Base-by-base conservation (phyloP, 2,888 invertebrate genomes). In the Neria commutata region DNA sequence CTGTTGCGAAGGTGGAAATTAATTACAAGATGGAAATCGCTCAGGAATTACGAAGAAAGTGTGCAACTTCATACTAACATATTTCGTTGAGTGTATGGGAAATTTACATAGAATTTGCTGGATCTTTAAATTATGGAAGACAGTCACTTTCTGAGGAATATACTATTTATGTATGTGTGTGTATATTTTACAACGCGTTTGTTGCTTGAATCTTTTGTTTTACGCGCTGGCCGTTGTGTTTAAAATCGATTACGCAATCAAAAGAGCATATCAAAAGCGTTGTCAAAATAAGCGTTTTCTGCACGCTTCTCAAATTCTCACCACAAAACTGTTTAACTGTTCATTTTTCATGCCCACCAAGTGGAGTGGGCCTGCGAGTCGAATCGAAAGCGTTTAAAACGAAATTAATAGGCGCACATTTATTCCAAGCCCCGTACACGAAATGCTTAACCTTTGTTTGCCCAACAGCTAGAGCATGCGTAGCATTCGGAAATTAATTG, bases 141-240 rank as follows among this genome's bases (percentile, higher is more conserved):
- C 29, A 29, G 6, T 8, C 29, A 11, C 29, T 8, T 29, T 29
- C 6, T 29, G 6, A 29, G 29, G 6, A 29, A 6, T 11, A 6
- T 29, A 29, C 29, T 29, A 6, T 29, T 29, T 11, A 6, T 29
- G 6, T 29, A 29, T 29, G n/a, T n/a, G n/a, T n/a, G n/a, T n/a
- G n/a, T n/a, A n/a, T n/a, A n/a, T 11, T 29, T 29, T 29, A n/a
- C 19, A 10, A 6, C 42, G n/a, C 6, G 42, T 42, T 42, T n/a
- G 42, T 42, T 42, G n/a, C 42, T n/a, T 42, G 42, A 42, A n/a
- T 42, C 42, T 42, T 42, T 42, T 42, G 42, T 42, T 42, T 42
- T 42, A 6, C 29, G 11, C 11, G 11, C n/a, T n/a, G n/a, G n/a
- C n/a, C n/a, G n/a, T n/a, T n/a, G n/a, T n/a, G n/a, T n/a, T 29